Evolutionary conservation across 2,888 invertebrate species (phyloP).

Genomic region (Drosophila limbata): DNA sequence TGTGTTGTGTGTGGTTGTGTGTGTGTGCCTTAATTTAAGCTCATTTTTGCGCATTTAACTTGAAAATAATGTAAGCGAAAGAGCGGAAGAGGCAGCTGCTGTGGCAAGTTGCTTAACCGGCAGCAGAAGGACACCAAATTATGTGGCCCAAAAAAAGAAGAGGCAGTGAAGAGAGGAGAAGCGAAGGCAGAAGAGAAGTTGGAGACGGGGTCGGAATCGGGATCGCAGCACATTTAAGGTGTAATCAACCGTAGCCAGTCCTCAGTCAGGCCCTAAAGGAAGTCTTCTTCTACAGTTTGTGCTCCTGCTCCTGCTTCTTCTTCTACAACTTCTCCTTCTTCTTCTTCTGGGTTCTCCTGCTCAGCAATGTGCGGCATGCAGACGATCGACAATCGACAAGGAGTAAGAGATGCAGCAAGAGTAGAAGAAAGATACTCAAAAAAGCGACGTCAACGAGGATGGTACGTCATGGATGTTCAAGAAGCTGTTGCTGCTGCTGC

Average conservation of each 20-base stretch:
- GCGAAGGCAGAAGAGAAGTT: conserved; percentile 1
- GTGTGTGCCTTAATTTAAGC: conserved; percentile 79
- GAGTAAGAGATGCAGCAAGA: neutral
- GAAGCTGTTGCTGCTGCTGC: conserved; percentile 59
- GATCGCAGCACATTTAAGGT: conserved; percentile 70
- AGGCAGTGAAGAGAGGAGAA: neutral
- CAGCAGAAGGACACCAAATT: conserved; percentile 74
- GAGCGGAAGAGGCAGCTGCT: conserved; percentile 69
- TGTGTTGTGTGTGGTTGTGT: conserved; percentile 21
- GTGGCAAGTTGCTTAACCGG: conserved; percentile 66
- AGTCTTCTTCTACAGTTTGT: conserved; percentile 35
- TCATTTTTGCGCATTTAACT: conserved; percentile 80
- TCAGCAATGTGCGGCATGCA: conserved; percentile 77
- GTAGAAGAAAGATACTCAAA: conserved; percentile 49
- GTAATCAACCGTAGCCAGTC: conserved; percentile 70
- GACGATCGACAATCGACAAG: conserved; percentile 39
- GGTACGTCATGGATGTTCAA: conserved; percentile 65
- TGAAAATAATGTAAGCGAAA: conserved; percentile 67
- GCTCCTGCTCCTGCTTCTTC: conserved; percentile 10
- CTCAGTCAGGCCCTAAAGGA: conserved; percentile 65
- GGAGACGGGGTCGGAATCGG: conserved; percentile 1
- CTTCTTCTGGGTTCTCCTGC: conserved; percentile 45
- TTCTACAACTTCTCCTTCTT: conserved; percentile 31
- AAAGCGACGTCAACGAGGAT: conserved; percentile 49
- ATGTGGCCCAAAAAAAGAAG: conserved; percentile 63